Evolutionary conservation across 2,888 invertebrate species (phyloP), one percentile per base, ranked within the genome.

Genomic region (Brachypalpus laphriformis): DNA sequence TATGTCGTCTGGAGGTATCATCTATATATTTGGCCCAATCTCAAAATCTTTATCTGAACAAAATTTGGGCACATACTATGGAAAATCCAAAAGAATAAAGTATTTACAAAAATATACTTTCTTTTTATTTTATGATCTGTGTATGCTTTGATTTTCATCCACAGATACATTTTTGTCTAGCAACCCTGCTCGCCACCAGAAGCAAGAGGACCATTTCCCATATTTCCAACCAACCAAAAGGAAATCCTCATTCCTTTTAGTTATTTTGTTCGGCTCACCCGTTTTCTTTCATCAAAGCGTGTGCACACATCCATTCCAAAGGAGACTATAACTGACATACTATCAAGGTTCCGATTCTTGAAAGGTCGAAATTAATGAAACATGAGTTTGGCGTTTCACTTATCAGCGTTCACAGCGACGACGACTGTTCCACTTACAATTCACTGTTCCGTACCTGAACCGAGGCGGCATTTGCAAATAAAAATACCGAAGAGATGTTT

Each of bases 341-440:
- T n/a, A n/a, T n/a, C n/a, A n/a, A n/a, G 7, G 8, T 40, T 14
- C 11, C 37, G 11, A 9, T 20, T 3, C 22, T 5, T 4, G 40
- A 25, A 54, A 25, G 51, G 40, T 51, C 40, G 16, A 66, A 34
- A 25, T 47, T 65, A 65, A 78, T 78, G 63, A 78, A 72, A 63
- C 63, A 78, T 63, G 78, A 78, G 42, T 78, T 78, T 78, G 63
- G 71, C 56, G 37, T 65, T 57, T 78, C 40, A 72, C 56, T 63
- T 71, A 65, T 63, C 71, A 71, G 37, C 37, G 56, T 25, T 56
- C 5, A n/a, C 3, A 3, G 37, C 40, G 8, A 20, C 20, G 51
- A 56, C 25, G 25, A 18, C 42, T 14, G 22, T 11, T 25, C 14
- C 37, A 25, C 2, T 40, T 40, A 14, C 14, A 14, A 40, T 40